Percentiles rank a stretch among this genome's conserved stretches.
Conservation (phyloP, 2,113 vertebrate genomes). For the Taurulus bubalis region DNA sequence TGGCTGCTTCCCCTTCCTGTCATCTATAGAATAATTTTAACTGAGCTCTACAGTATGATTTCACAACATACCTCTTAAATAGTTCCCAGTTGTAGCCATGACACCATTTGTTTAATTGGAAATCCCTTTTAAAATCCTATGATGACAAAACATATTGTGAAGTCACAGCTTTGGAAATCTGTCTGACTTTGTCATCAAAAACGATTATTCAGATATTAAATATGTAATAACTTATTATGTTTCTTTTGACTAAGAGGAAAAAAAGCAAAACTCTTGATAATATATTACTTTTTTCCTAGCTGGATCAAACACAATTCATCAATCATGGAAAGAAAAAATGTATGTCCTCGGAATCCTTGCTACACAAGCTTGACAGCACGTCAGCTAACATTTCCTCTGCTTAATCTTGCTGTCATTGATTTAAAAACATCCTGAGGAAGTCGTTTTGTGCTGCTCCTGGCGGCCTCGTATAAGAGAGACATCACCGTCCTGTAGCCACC, state of each 20-base stretch:
- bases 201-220: conserved; percentile 9
- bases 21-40: conserved; percentile 67
- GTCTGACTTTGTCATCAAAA: conserved; percentile 26
- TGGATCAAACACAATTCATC: conserved; percentile 31
- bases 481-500: conserved; percentile 76
- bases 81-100: conserved; percentile 72
- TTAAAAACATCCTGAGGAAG: conserved; percentile 75
- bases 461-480: conserved; percentile 76
- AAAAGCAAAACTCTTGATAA: conserved; percentile 3
- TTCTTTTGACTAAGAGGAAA: conserved; percentile 1
- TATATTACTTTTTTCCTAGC: neutral
- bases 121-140: conserved; percentile 44
- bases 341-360: conserved; percentile 26
- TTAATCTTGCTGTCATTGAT: conserved; percentile 60
- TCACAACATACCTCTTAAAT: conserved; percentile 80
- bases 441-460: conserved; percentile 67
- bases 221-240: conserved; percentile 11
- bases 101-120: conserved; percentile 62
- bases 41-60: conserved; percentile 70
- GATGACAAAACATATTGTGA: conserved; percentile 36
- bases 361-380: conserved; percentile 9
- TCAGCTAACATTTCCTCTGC: conserved; percentile 40
- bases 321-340: conserved; percentile 35
- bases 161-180: conserved; percentile 27
- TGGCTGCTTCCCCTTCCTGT: conserved; percentile 65